These are phyloP conservation scores for Lamellibrachia columna DNA, from an alignment of 2,888 invertebrate species.

Conservation along the genomic window DNA sequence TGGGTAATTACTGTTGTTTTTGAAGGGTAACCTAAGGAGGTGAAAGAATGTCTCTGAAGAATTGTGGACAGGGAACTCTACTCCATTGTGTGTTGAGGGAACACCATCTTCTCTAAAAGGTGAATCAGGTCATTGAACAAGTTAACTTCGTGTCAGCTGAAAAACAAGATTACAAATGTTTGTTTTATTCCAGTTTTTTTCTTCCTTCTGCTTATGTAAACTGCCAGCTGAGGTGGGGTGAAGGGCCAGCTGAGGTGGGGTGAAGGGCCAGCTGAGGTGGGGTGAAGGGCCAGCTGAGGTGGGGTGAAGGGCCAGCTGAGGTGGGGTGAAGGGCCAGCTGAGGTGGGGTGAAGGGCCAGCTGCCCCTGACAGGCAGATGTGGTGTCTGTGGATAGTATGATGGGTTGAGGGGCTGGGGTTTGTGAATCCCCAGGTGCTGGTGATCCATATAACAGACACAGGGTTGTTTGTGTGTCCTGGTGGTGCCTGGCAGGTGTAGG, in stretches of 20 bases:
- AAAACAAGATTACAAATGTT: not conserved
- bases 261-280: not conserved
- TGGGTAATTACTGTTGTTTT: not conserved
- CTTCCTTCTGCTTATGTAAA: not conserved
- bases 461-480: not conserved
- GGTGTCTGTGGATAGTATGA: not conserved
- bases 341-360: not conserved
- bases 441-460: slow-evolving; percentile 1
- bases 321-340: not conserved
- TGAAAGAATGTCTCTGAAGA: not conserved
- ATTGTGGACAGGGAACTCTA: not conserved
- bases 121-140: not conserved
- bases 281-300: not conserved
- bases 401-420: not conserved
- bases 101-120: not conserved
- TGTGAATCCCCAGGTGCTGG: not conserved
- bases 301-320: not conserved
- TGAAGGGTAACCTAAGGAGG: not conserved
- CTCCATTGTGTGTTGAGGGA: not conserved
- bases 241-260: not conserved
- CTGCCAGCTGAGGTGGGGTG: not conserved
- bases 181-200: not conserved
- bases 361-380: not conserved
- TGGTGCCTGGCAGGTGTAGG: not conserved
- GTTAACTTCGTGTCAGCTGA: not conserved